Percentiles rank a stretch among this genome's conserved stretches.
phyloP scores from a whole-genome alignment of 2,888 invertebrate species.

The Sisyra terminalis region DNA sequence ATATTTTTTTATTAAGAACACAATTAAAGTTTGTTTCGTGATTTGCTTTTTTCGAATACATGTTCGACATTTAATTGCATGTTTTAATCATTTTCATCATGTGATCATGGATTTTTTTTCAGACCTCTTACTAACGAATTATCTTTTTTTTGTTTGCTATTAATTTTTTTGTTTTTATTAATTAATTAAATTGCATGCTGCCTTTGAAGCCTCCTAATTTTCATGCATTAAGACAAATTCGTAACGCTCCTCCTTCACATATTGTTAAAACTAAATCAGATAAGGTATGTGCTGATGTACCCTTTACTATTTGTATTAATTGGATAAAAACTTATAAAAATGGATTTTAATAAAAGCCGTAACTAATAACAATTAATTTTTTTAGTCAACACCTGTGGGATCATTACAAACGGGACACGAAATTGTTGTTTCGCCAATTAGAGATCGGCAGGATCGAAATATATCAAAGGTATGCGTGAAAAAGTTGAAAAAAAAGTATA shows the following conservation, averaged over 20 bases:
- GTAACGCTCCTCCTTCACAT: slow-evolving; percentile 76
- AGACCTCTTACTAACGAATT: slow-evolving; percentile 10
- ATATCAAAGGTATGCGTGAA: slow-evolving; percentile 27
- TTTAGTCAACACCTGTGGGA: slow-evolving; percentile 79
- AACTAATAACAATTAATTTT: slow-evolving; percentile 9
- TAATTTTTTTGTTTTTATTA: slow-evolving; percentile 16
- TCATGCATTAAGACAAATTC: slow-evolving; percentile 61
- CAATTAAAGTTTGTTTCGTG: too few species aligned
- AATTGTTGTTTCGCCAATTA: slow-evolving; percentile 76
- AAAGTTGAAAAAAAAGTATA: neutral
- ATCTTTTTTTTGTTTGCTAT: slow-evolving; percentile 16
- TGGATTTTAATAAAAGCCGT: neutral
- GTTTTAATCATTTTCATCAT: too few species aligned
- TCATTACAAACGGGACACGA: slow-evolving; percentile 85
- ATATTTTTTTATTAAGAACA: too few species aligned
- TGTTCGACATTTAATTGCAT: too few species aligned
- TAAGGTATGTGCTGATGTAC: slow-evolving; percentile 44
- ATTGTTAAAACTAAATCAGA: slow-evolving; percentile 71
- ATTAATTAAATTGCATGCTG: slow-evolving; percentile 27
- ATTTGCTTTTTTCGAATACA: too few species aligned
- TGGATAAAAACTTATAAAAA: neutral
- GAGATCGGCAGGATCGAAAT: slow-evolving; percentile 68
- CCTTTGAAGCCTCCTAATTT: slow-evolving; percentile 53
- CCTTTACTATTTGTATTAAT: too few species aligned
- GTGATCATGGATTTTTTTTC: too few species aligned